Evolutionary conservation across 2,113 vertebrate genomes (phyloP), one percentile per base, ranked within the genome.

Genomic region (Passer domesticus): DNA sequence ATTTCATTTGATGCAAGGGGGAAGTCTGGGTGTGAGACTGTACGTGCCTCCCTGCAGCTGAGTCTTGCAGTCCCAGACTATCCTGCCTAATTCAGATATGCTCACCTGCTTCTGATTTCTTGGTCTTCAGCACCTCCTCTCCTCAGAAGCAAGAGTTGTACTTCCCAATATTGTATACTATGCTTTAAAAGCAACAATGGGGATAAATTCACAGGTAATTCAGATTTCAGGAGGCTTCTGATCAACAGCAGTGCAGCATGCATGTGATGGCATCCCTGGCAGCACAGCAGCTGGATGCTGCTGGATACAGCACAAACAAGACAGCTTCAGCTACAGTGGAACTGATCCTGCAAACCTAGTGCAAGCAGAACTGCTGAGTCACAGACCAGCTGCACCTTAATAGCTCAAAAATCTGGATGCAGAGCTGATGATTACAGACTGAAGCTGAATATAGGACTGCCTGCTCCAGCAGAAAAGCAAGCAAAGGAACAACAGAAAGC

Each of bases 361-460:
- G 28, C 69, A 82, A 37, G 27, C 41, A 87, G 41, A 89, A 70
- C 33, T 92, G 78, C 74, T 90, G 82, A 84, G 78, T 96, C 67
- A 88, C 1, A 0, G 78, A 78, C 28, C 59, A 85, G 25, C 74
- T 95, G 62, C 53, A 63, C 33, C 22, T 25, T 19, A 47, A 44
- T 23, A 53, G 15, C 35, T 81, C 27, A 69, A 35, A 83, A 49
- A 10, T 64, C 37, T 87, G 58, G 27, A 75, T 47, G 35, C 43
- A 43, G 31, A 82, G 31, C 37, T 67, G 37, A 37, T 27, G 28
- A 37, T 64, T 49, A n/a, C n/a, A 58, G 67, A 55, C 82, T 87
- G 69, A 63, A 83, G 73, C 33, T 79, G 74, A 63, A 46, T 53
- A 39, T 10, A 77, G 25, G 16, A 19, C 35, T 47, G 16, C 9